Evolutionary conservation across 2,888 invertebrate species (phyloP), one percentile per base, ranked within the genome.

Genomic region (Ectemnius cavifrons): DNA sequence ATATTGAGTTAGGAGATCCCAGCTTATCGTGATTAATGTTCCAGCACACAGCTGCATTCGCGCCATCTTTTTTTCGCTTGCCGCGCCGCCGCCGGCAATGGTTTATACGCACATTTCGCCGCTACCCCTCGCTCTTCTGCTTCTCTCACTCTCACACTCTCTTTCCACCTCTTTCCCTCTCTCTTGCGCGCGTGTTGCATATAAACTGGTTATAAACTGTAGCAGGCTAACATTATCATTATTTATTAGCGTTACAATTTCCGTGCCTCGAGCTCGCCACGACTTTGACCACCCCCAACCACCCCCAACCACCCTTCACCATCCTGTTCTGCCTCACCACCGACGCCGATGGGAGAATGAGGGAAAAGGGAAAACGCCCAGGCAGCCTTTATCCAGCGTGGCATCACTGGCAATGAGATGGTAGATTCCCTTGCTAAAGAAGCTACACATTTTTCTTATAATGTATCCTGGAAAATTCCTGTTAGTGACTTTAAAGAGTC

Each of bases 141-240:
- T 2, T 3, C 23, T 23, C 23, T 20, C 20, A 1, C 20, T 20
- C 20, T 20, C 20, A 20, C 20, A 20, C 20, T 20, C 20, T 23
- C 23, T 2, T 23, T 23, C 23, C 23, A 23, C 23, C 23, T 23
- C 23, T 23, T 23, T 23, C 23, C 23, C 23, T 23, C 23, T 23
- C 23, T 23, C 2, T 23, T 56, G 66, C 59, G 47, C 60, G 68
- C 63, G 63, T 64, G 69, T 67, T 67, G 65, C 74, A 68, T 75
- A 69, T 66, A 64, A 73, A 67, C 61, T 66, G 78, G 73, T 71
- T 74, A 67, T 63, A 62, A 81, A 78, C 73, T 70, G 81, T 76
- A 65, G 57, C 68, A 28, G 71, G 63, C 64, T 71, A 77, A 73
- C 74, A 70, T 83, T 80, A 79, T 79, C 79, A 72, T 83, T 80